Evolutionary conservation across 92 coral and sea anemone species (phyloP), one percentile per base, ranked within the genome.

Genomic region (Siderastrea radians): DNA sequence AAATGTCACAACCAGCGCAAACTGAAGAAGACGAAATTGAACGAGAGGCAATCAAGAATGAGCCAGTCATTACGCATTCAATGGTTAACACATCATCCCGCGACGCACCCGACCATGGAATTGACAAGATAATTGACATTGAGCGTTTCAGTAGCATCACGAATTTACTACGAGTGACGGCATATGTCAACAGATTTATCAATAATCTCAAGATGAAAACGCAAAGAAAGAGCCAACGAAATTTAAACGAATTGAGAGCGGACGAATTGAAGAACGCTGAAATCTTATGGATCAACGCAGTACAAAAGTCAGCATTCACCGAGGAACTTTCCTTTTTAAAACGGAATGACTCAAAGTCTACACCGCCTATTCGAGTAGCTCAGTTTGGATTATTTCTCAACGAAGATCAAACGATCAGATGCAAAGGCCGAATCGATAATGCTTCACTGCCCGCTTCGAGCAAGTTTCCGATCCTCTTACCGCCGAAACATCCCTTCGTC

Each of bases 381-480:
- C n/a, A n/a, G n/a, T n/a, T n/a, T n/a, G n/a, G n/a, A n/a, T n/a
- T n/a, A n/a, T n/a, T n/a, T n/a, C n/a, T n/a, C n/a, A n/a, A n/a
- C n/a, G n/a, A n/a, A n/a, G n/a, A n/a, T n/a, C n/a, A n/a, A n/a
- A n/a, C n/a, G n/a, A n/a, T n/a, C n/a, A 69, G 72, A 83, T 76
- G 85, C 61, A 89, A 89, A 77, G 95, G 93, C 11, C 55, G 86
- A 69, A 53, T 82, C 74, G 3, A 74, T 13, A 89, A 89, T 45
- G 64, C 93, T 59, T 59, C 92, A 75, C 68, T 92, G 9, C 78
- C 60, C 69, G 71, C 74, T 72, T 80, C 86, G 11, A 84, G 82
- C 83, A 88, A 81, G 55, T 63, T 84, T 82, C 92, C 90, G 10
- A 84, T 92, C 74, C 79, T 92, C 16, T 80, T 92, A 61, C 93